Base-by-base conservation (phyloP, 2,113 vertebrate genomes). In the Neogobius melanostomus region DNA sequence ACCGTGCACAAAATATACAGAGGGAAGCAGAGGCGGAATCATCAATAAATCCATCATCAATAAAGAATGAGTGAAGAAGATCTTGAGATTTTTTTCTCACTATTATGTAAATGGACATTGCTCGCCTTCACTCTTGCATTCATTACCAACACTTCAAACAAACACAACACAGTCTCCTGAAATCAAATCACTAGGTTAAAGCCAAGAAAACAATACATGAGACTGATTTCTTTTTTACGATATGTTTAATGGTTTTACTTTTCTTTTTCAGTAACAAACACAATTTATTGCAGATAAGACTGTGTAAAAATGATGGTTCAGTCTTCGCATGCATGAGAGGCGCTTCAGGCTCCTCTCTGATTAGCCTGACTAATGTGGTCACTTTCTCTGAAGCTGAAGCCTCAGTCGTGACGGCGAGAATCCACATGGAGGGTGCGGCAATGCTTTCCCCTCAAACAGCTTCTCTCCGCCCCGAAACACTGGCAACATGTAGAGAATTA, bases 351-450 rank as follows among this genome's bases (percentile, higher is more conserved):
- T 66, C 62, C 61, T 71, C 85, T 66, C 71, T 88, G 74, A 83
- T 88, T 83, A 89, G 82, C 87, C 77, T 75, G 71, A 75, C 71
- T 81, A 66, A 85, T 87, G 87, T 89, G 89, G 90, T 89, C 84
- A 47, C 16, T 64, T 85, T 75, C 70, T 77, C 75, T 57, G 43
- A 77, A 62, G 82, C 79, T 69, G 65, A 68, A 70, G 56, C 75
- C 70, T 47, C 43, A 74, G 84, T 80, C 69, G 71, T 21, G 75
- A 80, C 48, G 75, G 17, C 46, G 63, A 56, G 69, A 82, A 71
- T 83, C 83, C 83, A 90, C 87, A 90, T 84, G 69, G 85, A 91
- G 80, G 76, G 61, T 46, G 64, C 75, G 67, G 48, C 68, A 82
- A n/a, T 76, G 66, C 69, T 75, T 79, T 53, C 28, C 28, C 28